phyloP scores from a whole-genome alignment of 2,888 invertebrate species.

The Spilarctia lutea region DNA sequence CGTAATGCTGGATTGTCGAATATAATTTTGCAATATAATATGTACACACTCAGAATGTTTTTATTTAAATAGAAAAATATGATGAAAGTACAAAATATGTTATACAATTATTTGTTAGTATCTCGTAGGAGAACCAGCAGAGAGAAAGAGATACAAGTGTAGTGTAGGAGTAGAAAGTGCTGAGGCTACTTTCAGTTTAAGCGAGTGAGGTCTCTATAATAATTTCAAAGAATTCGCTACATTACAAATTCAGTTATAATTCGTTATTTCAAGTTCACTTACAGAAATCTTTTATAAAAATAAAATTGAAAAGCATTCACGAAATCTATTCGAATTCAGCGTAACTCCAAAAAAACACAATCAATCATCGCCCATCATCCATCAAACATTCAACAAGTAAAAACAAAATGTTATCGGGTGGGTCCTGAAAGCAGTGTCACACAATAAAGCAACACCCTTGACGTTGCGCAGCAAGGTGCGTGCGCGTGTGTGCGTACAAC shows the following conservation, averaged over 20 bases:
- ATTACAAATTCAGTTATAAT: slow-evolving; percentile 29
- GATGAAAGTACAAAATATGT: neutral
- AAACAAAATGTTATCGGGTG: slow-evolving; percentile 82
- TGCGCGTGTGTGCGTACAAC: slow-evolving; percentile 46
- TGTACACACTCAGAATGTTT: slow-evolving; percentile 45
- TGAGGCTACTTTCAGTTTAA: neutral
- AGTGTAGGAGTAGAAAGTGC: neutral
- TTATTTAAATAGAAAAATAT: slow-evolving; percentile 23
- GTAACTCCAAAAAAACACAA: slow-evolving; percentile 67
- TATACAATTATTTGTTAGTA: neutral
- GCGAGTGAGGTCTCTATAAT: slow-evolving; percentile 21
- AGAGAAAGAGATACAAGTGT: neutral
- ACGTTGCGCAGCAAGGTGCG: slow-evolving; percentile 59
- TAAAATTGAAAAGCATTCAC: slow-evolving; percentile 53
- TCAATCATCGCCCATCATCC: slow-evolving; percentile 83
- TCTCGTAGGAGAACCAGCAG: neutral
- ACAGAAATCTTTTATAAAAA: slow-evolving; percentile 54
- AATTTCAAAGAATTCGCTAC: slow-evolving; percentile 45
- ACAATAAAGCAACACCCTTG: slow-evolving; percentile 76
- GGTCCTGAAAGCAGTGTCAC: slow-evolving; percentile 67
- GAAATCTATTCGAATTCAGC: slow-evolving; percentile 74
- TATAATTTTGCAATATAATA: neutral
- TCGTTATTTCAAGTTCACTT: slow-evolving; percentile 39
- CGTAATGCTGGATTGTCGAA: neutral
- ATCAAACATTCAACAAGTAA: slow-evolving; percentile 86